Conservation (phyloP, 2,888 invertebrate species). For the Embidobia sp. region DNA sequence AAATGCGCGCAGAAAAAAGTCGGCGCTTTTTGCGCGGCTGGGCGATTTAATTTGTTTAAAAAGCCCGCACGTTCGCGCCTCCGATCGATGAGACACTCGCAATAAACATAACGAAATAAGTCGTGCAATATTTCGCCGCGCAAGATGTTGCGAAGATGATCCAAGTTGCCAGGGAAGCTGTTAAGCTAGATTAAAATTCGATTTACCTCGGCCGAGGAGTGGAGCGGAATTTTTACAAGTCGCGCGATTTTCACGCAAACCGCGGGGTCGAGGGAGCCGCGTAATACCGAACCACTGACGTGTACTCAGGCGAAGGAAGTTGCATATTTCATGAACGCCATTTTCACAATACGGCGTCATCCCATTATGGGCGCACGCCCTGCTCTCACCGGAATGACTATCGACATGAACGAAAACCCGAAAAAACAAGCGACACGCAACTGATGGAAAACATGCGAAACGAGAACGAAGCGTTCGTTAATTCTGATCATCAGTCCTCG, state of each 20-base stretch:
- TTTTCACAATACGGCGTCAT: constrained; percentile 60
- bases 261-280: constrained; percentile 5
- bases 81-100: background rate
- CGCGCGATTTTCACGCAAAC: constrained; percentile 32
- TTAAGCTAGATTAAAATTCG: constrained; percentile 54
- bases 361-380: constrained; percentile 41
- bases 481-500: constrained; percentile 22
- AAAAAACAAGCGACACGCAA: constrained; percentile 43
- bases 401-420: constrained; percentile 44
- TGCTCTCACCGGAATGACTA: constrained; percentile 45
- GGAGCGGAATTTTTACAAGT: constrained; percentile 47
- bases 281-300: constrained; percentile 36
- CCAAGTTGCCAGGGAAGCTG: constrained; percentile 44
- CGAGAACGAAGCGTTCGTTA: constrained; percentile 6
- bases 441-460: constrained; percentile 29
- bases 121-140: constrained; percentile 6
- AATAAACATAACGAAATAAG: constrained; percentile 36
- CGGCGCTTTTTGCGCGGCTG: background rate
- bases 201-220: constrained; percentile 37
- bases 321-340: constrained; percentile 61
- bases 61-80: background rate
- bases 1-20: too few species aligned
- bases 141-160: constrained; percentile 42
- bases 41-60: constrained; percentile 2
- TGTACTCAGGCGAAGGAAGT: constrained; percentile 49